These are phyloP conservation scores for Apotomis turbidana DNA, from an alignment of 2,888 invertebrate species.

Conservation along the genomic window DNA sequence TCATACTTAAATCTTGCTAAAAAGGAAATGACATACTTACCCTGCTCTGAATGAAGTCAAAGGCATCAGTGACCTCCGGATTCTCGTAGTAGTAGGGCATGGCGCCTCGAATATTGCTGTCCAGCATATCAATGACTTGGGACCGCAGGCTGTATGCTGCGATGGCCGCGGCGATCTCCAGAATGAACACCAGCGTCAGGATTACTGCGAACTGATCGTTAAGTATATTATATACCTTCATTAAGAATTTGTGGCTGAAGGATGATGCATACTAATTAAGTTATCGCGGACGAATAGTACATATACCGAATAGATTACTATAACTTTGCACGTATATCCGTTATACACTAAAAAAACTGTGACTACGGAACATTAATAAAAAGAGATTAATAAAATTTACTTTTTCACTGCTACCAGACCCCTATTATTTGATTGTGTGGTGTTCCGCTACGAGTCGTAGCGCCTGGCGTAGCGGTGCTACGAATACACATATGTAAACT, in stretches of 20 bases:
- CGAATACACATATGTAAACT: background rate
- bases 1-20: no score
- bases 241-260: no score
- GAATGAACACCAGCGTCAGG: constrained; percentile 89
- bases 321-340: no score
- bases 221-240: no score
- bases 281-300: no score
- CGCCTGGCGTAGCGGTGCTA: constrained; percentile 10
- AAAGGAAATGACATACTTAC: constrained; percentile 75
- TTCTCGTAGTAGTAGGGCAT: constrained; percentile 84
- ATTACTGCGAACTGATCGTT: constrained; percentile 89
- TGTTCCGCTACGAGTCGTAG: constrained; percentile 8
- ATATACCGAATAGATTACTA: no score
- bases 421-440: background rate
- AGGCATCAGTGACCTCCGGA: constrained; percentile 85
- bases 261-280: background rate
- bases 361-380: no score
- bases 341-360: no score
- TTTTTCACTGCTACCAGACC: no score
- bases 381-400: no score
- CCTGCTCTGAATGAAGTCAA: constrained; percentile 90
- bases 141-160: constrained; percentile 89
- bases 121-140: constrained; percentile 83
- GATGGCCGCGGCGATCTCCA: constrained; percentile 92
- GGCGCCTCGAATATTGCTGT: constrained; percentile 84